These are phyloP conservation scores for Thaumetopoea pityocampa DNA, from an alignment of 1,140 invertebrate genomes.

Conservation along the genomic window DNA sequence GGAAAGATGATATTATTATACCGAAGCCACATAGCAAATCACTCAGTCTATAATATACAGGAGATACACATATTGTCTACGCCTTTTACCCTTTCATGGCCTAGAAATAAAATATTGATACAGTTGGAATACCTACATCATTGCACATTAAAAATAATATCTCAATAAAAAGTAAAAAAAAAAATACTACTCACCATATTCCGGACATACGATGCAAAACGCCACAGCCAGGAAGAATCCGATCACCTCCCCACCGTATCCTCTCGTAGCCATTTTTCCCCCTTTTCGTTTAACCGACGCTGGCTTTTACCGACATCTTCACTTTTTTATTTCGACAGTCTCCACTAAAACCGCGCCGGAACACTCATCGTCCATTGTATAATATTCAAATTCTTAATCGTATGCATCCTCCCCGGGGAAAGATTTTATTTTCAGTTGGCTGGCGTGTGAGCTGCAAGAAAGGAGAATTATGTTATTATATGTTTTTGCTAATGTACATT, in stretches of 20 bases:
- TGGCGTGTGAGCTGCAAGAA: no score
- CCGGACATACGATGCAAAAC: constrained; percentile 59
- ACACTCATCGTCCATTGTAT: constrained; percentile 36
- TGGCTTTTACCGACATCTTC: constrained; percentile 64
- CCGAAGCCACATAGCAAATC: no score
- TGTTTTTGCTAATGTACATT: no score
- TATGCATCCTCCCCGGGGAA: no score
- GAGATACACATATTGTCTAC: no score
- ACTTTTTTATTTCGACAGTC: constrained; percentile 38
- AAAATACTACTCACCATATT: constrained; percentile 54
- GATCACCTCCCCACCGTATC: constrained; percentile 55
- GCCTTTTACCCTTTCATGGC: no score
- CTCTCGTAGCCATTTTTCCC: constrained; percentile 60
- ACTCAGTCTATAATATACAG: no score
- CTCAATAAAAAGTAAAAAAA: constrained; percentile 8
- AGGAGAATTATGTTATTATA: no score
- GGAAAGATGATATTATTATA: no score
- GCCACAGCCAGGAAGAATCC: constrained; percentile 60
- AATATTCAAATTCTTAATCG: constrained; percentile 22
- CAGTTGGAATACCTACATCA: no score
- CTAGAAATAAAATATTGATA: no score
- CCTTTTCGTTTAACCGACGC: constrained; percentile 57
- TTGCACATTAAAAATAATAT: neutral
- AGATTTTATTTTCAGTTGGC: no score
- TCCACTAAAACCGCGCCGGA: constrained; percentile 39